Evolutionary conservation across 2,888 invertebrate genomes (phyloP).

Genomic region (Chrysolina haemoptera): DNA sequence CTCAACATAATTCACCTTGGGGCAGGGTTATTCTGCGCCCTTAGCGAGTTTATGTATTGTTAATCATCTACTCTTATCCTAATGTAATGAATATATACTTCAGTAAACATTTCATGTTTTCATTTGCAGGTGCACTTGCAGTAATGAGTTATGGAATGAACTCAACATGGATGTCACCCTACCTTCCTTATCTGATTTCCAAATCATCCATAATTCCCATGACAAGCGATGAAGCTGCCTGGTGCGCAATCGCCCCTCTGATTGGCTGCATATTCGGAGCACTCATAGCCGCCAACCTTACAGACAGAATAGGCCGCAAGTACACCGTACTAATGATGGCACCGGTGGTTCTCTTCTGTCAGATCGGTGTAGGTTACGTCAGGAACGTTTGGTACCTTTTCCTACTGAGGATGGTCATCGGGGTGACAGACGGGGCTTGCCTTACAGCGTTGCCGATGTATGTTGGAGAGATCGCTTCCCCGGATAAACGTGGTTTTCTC

Average conservation of each 20-base stretch:
- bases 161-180: slow-evolving; percentile 76
- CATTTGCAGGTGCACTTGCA: slow-evolving; percentile 49
- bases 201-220: slow-evolving; percentile 63
- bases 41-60: too few species aligned
- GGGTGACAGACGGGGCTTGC: slow-evolving; percentile 72
- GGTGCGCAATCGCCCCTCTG: slow-evolving; percentile 78
- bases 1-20: too few species aligned
- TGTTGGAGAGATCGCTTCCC: slow-evolving; percentile 75
- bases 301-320: slow-evolving; percentile 79
- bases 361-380: slow-evolving; percentile 19
- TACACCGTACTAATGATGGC: slow-evolving; percentile 70
- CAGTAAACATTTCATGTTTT: background rate
- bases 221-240: slow-evolving; percentile 72
- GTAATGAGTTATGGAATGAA: slow-evolving; percentile 66
- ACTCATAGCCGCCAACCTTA: slow-evolving; percentile 75
- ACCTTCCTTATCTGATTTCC: slow-evolving; percentile 71
- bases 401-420: slow-evolving; percentile 71
- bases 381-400: slow-evolving; percentile 27
- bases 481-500: slow-evolving; percentile 74
- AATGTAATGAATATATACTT: background rate
- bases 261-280: slow-evolving; percentile 78
- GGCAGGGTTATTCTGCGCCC: too few species aligned
- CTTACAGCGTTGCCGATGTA: slow-evolving; percentile 73
- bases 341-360: slow-evolving; percentile 22
- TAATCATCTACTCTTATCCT: too few species aligned